Conservation (phyloP, 2,113 vertebrate genomes). For the Caretta caretta region DNA sequence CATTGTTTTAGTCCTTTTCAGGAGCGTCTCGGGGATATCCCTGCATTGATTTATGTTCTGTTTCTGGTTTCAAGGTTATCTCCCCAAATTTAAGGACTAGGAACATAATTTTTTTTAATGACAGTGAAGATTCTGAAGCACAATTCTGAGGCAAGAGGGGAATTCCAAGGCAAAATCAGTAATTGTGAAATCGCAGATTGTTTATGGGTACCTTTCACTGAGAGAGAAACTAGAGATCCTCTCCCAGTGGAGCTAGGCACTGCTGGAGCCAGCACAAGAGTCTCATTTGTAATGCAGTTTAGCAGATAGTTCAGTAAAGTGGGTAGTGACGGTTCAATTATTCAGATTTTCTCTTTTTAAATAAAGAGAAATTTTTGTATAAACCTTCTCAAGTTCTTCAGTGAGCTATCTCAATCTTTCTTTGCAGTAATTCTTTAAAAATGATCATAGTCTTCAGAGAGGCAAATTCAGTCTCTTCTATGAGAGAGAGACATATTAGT, state of each 20-base stretch:
- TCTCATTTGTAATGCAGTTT: not conserved
- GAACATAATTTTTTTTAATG: not conserved
- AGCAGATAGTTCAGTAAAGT: not conserved
- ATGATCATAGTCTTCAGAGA: not conserved
- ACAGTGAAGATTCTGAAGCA: not conserved
- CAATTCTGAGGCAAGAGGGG: not conserved
- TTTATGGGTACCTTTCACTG: not conserved
- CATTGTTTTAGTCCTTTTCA: not conserved
- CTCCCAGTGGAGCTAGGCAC: not conserved
- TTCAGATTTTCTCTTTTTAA: not conserved
- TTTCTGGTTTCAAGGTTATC: not conserved
- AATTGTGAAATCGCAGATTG: not conserved
- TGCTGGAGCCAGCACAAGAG: fast-evolving
- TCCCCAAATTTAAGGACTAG: not conserved
- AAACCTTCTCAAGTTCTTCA: not conserved
- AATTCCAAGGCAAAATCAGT: not conserved
- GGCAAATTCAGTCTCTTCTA: not conserved
- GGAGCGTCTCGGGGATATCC: not conserved
- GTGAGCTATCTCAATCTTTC: not conserved
- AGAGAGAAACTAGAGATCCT: not conserved
- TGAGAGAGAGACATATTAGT: no score
- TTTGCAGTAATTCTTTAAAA: not conserved
- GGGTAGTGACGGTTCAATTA: not conserved
- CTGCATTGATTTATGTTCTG: not conserved
- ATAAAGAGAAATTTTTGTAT: not conserved